Conservation (phyloP, 1,140 invertebrate genomes). For the Ceratina japonica region DNA sequence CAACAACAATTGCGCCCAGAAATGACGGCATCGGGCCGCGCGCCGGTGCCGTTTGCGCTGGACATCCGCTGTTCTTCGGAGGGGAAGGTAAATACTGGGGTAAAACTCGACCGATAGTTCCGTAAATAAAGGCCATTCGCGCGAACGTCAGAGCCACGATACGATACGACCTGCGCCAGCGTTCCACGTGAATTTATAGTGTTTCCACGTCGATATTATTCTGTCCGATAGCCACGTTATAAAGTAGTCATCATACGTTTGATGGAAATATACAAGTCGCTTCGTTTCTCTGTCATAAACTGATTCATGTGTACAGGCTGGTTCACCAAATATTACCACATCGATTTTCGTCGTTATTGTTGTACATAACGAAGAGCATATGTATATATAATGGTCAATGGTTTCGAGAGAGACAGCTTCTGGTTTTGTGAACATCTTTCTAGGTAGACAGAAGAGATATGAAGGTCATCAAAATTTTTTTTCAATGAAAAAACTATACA, state of each 20-base stretch:
- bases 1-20: conserved; percentile 38
- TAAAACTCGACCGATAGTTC: conserved; percentile 39
- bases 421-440: too few species aligned
- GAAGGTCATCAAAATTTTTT: too few species aligned
- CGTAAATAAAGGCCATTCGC: conserved; percentile 50
- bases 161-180: conserved; percentile 3
- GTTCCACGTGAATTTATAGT: conserved; percentile 17
- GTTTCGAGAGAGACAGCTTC: too few species aligned
- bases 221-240: background rate
- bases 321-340: too few species aligned
- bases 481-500: too few species aligned
- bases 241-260: background rate
- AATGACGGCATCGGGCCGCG: conserved; percentile 21
- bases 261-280: too few species aligned
- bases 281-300: too few species aligned
- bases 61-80: conserved; percentile 43
- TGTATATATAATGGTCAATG: too few species aligned
- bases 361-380: too few species aligned
- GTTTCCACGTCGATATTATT: conserved; percentile 6
- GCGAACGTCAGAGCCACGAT: conserved; percentile 29
- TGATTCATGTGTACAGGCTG: too few species aligned
- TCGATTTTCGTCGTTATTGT: too few species aligned
- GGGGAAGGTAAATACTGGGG: conserved; percentile 43
- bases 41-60: conserved; percentile 19
- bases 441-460: too few species aligned